Percentiles rank a stretch among this genome's conserved stretches.
Conservation (phyloP, 1,140 invertebrate genomes). For the Temnothorax nylanderi region DNA sequence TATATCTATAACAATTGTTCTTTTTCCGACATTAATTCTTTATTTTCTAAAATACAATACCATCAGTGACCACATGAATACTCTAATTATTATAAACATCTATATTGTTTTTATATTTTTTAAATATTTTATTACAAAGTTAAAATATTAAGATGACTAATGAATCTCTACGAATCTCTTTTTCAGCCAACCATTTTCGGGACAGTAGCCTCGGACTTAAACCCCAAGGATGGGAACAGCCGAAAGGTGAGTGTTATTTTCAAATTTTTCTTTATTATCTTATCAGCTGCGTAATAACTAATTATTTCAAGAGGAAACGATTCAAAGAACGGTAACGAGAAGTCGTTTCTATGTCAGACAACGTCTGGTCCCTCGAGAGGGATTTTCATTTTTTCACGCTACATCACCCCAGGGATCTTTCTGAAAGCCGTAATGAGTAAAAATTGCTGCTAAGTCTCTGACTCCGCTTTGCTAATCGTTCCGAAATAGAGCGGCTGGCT, state of each 20-base stretch:
- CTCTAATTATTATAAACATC: neutral
- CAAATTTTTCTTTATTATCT: neutral
- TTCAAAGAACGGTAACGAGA: neutral
- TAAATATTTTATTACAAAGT: neutral
- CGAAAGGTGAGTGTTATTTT: conserved; percentile 85
- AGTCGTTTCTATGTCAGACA: neutral
- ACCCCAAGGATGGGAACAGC: conserved; percentile 87
- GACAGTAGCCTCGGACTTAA: conserved; percentile 87
- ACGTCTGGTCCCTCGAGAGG: neutral
- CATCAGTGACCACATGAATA: neutral
- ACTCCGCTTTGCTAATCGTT: conserved; percentile 60
- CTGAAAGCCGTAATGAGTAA: conserved; percentile 72
- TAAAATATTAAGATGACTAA: neutral
- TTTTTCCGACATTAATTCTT: neutral
- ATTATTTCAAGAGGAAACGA: neutral
- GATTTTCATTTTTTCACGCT: conserved; percentile 47
- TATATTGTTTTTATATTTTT: neutral
- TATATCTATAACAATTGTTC: neutral
- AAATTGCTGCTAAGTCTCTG: conserved; percentile 75
- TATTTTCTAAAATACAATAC: neutral
- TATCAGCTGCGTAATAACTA: neutral
- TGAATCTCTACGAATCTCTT: conserved; percentile 50
- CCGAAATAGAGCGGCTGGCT: conserved; percentile 69
- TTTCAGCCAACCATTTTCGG: conserved; percentile 89
- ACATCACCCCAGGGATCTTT: conserved; percentile 37